Base-by-base conservation (phyloP, 2,888 invertebrate species). In the Papilio gigon region DNA sequence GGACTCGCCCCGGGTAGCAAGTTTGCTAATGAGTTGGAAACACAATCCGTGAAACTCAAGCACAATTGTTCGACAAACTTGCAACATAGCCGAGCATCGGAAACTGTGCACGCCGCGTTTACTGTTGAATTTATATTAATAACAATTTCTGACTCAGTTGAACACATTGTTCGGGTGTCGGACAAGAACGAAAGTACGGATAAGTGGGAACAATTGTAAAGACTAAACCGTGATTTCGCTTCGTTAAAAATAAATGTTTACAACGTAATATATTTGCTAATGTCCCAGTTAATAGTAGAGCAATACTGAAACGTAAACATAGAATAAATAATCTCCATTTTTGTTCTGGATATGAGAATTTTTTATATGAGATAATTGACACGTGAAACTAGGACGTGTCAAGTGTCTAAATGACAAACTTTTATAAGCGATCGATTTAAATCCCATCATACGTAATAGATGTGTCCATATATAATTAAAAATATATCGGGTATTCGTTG, bases 21-120 rank as follows among this genome's bases (percentile, higher is more conserved):
- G 72, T 74, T 71, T 53, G 25, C 71, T 75, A 74, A 74, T 74
- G 75, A 75, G 73, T 75, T 72, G 71, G 72, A 68, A 75, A 74
- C 72, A 73, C 71, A 73, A 70, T 71, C 70, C 72, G 42, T 37
- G 58, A 61, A 62, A 61, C 61, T 35, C 42, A 47, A 44, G 56
- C 42, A 50, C 35, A 70, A 73, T 70, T 71, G 70, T 71, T 70
- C 59, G 70, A 56, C n/a, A 62, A 67, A 66, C 66, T 66, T 61
- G 61, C 9, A 50, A 22, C 40, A 17, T 20, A 27, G 5, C 65
- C 30, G 47, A n/a, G 47, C 37, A 58, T 65, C 22, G 61, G 53
- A 22, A 40, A 47, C 33, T 9, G 17, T 14, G 4, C 11, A 44
- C 22, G 12, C 9, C 6, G 11, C 63, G 35, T 63, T 63, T 63